phyloP scores from a whole-genome alignment of 1,140 invertebrate species.

The Zaprionus lachaisei region DNA sequence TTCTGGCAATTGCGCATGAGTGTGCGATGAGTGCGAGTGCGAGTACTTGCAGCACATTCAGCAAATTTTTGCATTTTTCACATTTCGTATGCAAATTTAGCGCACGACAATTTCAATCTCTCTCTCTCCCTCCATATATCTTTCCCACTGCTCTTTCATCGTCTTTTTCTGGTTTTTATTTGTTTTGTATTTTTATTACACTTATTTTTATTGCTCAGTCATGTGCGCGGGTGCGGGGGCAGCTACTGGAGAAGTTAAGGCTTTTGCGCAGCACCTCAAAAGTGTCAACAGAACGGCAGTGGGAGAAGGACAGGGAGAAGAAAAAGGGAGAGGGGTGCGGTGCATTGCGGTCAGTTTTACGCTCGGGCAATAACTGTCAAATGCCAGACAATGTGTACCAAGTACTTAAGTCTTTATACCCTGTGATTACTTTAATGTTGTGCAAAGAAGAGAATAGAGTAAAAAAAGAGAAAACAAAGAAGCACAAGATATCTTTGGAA shows the following conservation, averaged over 20 bases:
- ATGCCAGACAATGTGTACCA: conserved; percentile 5
- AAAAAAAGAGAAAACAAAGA: background rate
- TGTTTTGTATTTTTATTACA: conserved; percentile 24
- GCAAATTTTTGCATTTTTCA: conserved; percentile 37
- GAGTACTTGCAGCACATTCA: conserved; percentile 6
- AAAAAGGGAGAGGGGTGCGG: background rate
- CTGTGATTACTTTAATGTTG: conserved; percentile 4
- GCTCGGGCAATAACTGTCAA: conserved; percentile 7
- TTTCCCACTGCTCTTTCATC: background rate
- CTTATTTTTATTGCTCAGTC: conserved; percentile 24
- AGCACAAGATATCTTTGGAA: background rate
- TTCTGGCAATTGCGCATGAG: conserved; percentile 31
- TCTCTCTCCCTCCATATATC: background rate
- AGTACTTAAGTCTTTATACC: conserved; percentile 10
- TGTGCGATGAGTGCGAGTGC: background rate
- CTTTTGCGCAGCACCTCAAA: conserved; percentile 63
- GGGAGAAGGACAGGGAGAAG: background rate
- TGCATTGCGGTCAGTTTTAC: conserved; percentile 31
- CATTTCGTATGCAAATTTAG: conserved; percentile 53
- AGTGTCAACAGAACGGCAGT: conserved; percentile 60
- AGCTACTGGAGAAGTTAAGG: conserved; percentile 10
- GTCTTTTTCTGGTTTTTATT: conserved; percentile 13
- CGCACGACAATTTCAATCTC: conserved; percentile 42
- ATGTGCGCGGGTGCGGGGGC: background rate
- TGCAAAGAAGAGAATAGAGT: background rate